A percentile compares a stretch with the other conserved stretches of the same genome.
phyloP scores from a whole-genome alignment of 2,797 vertebrate species.

The Steatocranus sp. region DNA sequence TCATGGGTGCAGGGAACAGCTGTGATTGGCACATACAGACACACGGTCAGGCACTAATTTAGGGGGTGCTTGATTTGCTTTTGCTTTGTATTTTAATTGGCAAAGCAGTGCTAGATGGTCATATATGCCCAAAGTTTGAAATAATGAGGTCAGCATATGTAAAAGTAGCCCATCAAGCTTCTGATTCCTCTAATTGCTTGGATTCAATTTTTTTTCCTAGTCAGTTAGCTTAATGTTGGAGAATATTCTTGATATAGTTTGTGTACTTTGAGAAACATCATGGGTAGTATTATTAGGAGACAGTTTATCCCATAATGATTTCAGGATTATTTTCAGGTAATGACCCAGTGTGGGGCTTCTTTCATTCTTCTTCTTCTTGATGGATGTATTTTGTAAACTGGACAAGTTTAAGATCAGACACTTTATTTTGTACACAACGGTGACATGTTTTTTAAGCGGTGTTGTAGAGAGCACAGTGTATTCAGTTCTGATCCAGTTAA shows the following conservation, averaged over 20 bases:
- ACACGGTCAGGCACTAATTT: not conserved
- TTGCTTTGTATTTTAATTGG: not conserved
- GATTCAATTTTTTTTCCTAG: not conserved
- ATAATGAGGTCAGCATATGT: not conserved
- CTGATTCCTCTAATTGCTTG: not conserved
- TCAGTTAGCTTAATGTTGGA: not conserved
- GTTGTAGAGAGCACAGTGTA: not conserved
- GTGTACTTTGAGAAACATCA: not conserved
- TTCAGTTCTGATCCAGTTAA: not conserved
- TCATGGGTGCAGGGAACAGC: not conserved
- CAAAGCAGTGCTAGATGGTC: not conserved
- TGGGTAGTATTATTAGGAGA: not conserved
- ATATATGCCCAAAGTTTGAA: not conserved
- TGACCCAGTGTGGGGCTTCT: not conserved
- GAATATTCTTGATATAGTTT: not conserved
- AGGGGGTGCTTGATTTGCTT: not conserved
- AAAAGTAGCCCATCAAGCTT: not conserved
- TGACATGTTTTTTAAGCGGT: not conserved
- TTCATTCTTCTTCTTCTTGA: accelerated
- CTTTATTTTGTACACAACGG: not conserved
- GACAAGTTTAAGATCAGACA: not conserved
- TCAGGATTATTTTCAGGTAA: not conserved
- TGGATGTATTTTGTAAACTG: not conserved
- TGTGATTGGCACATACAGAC: not conserved
- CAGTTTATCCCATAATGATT: not conserved